Percentiles rank a stretch among this genome's conserved stretches.
Conservation (phyloP, 1,140 invertebrate genomes). For the Drosophila pseudoobscura region DNA sequence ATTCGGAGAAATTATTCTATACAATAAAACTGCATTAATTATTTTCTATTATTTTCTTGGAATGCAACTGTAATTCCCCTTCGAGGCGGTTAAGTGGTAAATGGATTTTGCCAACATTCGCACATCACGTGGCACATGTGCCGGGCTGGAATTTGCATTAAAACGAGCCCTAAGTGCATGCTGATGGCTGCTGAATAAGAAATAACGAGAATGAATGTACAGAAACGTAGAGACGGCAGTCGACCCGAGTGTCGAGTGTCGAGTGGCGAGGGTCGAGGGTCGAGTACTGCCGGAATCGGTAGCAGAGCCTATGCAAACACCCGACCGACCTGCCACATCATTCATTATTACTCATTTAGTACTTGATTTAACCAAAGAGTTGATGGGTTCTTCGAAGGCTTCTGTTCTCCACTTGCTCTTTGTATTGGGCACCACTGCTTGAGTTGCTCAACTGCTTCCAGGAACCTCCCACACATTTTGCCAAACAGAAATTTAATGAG, state of each 20-base stretch:
- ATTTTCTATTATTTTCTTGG: slow-evolving; percentile 42
- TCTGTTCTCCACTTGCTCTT: neutral
- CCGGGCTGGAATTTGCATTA: slow-evolving; percentile 32
- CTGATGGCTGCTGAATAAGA: slow-evolving; percentile 37
- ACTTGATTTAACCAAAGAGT: slow-evolving; percentile 32
- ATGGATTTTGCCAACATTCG: slow-evolving; percentile 27
- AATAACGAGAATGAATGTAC: slow-evolving; percentile 18
- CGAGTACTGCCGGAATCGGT: neutral
- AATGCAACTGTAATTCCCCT: slow-evolving; percentile 26
- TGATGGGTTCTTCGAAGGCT: slow-evolving; percentile 39
- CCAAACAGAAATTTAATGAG: no score
- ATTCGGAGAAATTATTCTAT: slow-evolving; percentile 41
- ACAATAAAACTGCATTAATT: slow-evolving; percentile 29
- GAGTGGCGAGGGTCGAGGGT: no score
- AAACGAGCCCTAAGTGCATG: slow-evolving; percentile 28
- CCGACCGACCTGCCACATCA: slow-evolving; percentile 6
- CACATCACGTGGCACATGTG: slow-evolving; percentile 48
- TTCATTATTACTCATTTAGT: slow-evolving; percentile 44
- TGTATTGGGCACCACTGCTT: no score
- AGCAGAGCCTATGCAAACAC: slow-evolving; percentile 2
- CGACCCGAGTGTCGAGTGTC: no score
- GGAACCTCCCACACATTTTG: no score
- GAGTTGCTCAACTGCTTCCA: no score
- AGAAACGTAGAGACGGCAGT: neutral
- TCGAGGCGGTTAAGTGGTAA: slow-evolving; percentile 1